phyloP scores from a whole-genome alignment of 1,140 invertebrate species.

The Atta texana region DNA sequence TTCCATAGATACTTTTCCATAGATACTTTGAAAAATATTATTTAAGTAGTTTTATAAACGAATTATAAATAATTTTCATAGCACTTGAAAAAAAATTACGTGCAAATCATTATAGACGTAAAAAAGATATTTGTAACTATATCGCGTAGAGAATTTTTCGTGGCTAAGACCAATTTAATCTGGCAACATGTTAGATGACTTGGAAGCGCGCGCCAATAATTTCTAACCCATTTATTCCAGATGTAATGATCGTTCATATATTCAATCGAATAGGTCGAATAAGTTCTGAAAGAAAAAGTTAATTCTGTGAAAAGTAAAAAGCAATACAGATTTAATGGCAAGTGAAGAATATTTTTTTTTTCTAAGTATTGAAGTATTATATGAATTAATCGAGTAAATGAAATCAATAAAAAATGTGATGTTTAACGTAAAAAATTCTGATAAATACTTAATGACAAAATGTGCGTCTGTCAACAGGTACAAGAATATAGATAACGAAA shows the following conservation, averaged over 20 bases:
- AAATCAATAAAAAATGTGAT: not conserved
- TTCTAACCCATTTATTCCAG: conserved; percentile 84
- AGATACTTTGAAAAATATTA: not conserved
- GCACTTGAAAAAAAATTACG: not conserved
- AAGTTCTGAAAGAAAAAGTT: conserved; percentile 17
- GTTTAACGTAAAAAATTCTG: conserved; percentile 6
- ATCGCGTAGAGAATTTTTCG: conserved; percentile 59
- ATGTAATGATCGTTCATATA: conserved; percentile 62
- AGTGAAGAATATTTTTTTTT: not conserved
- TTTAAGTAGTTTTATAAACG: no score
- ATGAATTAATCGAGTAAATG: not conserved
- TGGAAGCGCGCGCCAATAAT: conserved; percentile 78
- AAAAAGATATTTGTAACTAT: conserved; percentile 25
- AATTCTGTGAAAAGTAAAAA: conserved; percentile 26
- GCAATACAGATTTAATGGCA: conserved; percentile 37
- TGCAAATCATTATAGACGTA: not conserved
- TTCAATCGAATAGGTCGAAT: conserved; percentile 48
- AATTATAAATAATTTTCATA: not conserved
- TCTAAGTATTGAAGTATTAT: not conserved
- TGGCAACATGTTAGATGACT: conserved; percentile 79
- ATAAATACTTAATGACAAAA: conserved; percentile 71
- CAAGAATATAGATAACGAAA: conserved; percentile 69
- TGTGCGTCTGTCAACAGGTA: conserved; percentile 51
- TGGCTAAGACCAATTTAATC: conserved; percentile 77
- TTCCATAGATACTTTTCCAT: not conserved